Evolutionary conservation across 2,113 vertebrate species (phyloP).

Genomic region (Psettodes erumei): DNA sequence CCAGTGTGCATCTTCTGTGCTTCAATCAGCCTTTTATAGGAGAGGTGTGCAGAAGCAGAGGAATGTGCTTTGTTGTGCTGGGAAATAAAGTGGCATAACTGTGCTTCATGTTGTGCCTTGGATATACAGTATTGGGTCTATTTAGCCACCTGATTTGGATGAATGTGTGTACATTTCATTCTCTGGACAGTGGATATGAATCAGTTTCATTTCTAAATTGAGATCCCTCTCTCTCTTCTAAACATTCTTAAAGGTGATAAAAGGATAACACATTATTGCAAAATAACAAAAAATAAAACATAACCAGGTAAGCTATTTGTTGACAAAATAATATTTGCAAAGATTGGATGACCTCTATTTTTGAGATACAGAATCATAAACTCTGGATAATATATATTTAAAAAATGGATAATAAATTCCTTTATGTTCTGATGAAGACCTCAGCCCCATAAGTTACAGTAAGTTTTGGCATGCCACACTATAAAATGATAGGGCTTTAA

Average conservation of each 20-base stretch:
- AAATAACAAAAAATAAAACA: slow-evolving; percentile 37
- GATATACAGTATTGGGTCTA: slow-evolving; percentile 50
- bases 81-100: slow-evolving; percentile 36
- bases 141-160: slow-evolving; percentile 21
- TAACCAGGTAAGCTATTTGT: slow-evolving; percentile 19
- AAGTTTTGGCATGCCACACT: slow-evolving; percentile 65
- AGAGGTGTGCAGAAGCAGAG: slow-evolving; percentile 27
- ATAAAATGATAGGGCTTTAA: slow-evolving; percentile 37
- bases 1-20: slow-evolving; percentile 47
- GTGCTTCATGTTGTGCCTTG: slow-evolving; percentile 68
- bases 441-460: slow-evolving; percentile 31
- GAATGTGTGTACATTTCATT: slow-evolving; percentile 50
- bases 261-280: slow-evolving; percentile 50
- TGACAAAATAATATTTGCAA: slow-evolving; percentile 43
- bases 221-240: slow-evolving; percentile 33
- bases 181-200: slow-evolving; percentile 50
- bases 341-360: slow-evolving; percentile 35
- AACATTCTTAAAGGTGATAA: slow-evolving; percentile 36
- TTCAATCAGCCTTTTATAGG: slow-evolving; percentile 22
- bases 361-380: slow-evolving; percentile 51
- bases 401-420: slow-evolving; percentile 58
- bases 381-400: slow-evolving; percentile 56
- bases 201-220: slow-evolving; percentile 39
- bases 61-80: slow-evolving; percentile 62
- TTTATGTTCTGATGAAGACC: slow-evolving; percentile 38